Conservation (phyloP, 2,113 vertebrate species). For the Tupaia chinensis region DNA sequence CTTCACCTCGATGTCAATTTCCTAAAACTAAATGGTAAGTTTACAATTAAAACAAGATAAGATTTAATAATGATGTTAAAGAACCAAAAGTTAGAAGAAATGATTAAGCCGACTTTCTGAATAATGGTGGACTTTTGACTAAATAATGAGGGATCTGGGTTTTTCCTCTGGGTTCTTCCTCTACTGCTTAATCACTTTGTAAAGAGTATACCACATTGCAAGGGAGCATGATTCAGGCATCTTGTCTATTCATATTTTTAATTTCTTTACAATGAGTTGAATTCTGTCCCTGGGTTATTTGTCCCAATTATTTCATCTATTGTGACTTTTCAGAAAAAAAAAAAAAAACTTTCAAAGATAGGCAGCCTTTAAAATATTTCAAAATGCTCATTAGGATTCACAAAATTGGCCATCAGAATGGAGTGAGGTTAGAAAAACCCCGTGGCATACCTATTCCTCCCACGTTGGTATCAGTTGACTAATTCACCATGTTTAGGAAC, state of each 20-base stretch:
- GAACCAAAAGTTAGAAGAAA: background rate
- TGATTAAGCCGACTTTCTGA: background rate
- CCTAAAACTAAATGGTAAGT: background rate
- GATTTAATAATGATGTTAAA: constrained; percentile 10
- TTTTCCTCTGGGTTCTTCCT: background rate
- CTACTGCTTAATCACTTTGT: background rate
- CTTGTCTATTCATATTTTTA: constrained; percentile 14
- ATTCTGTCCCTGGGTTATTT: background rate
- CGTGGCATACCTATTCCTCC: too few species aligned
- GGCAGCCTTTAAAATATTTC: background rate
- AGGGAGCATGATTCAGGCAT: background rate
- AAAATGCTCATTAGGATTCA: background rate
- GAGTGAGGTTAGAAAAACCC: background rate
- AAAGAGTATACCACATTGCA: background rate
- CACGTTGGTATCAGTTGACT: background rate
- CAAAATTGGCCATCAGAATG: background rate
- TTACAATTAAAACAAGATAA: background rate
- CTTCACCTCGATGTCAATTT: background rate
- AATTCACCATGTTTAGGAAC: background rate
- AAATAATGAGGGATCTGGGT: background rate
- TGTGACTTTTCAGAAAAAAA: background rate
- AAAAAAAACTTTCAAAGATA: background rate
- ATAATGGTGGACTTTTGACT: background rate
- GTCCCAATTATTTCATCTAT: background rate
- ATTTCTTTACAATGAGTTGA: background rate